A percentile compares a stretch with the other conserved stretches of the same genome.
Conservation (phyloP, 2,797 vertebrate genomes). For the Brotula barbata region DNA sequence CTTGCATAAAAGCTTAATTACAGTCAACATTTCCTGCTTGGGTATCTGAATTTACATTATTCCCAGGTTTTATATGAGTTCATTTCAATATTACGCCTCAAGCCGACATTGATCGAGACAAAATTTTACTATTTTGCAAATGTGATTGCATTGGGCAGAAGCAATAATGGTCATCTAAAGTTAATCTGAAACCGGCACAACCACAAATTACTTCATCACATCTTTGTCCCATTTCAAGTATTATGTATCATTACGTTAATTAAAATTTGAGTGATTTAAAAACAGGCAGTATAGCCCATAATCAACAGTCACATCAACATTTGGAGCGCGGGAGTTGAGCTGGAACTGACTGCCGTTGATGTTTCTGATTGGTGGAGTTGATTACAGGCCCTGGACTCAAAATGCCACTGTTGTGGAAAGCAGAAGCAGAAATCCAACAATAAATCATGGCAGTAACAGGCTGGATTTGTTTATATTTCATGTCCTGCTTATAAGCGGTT, state of each 20-base stretch:
- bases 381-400: slow-evolving; percentile 51
- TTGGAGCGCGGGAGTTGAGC: slow-evolving; percentile 50
- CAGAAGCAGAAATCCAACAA: not conserved
- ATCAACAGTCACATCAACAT: slow-evolving; percentile 57
- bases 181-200: slow-evolving; percentile 34
- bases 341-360: slow-evolving; percentile 59
- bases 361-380: slow-evolving; percentile 45
- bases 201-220: slow-evolving; percentile 39
- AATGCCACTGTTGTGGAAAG: slow-evolving; percentile 31
- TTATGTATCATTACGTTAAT: slow-evolving; percentile 49
- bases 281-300: slow-evolving; percentile 53
- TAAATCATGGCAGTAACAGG: too few species aligned
- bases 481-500: not conserved
- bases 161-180: not conserved
- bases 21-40: slow-evolving; percentile 36
- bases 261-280: slow-evolving; percentile 60
- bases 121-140: slow-evolving; percentile 33
- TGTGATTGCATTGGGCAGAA: slow-evolving; percentile 25
- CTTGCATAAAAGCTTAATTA: slow-evolving; percentile 42
- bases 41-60: slow-evolving; percentile 34
- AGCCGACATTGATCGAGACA: slow-evolving; percentile 38
- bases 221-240: slow-evolving; percentile 46
- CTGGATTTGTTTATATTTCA: not conserved
- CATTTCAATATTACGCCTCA: slow-evolving; percentile 36
- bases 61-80: slow-evolving; percentile 22